These are phyloP conservation scores for Scomber colias DNA, from an alignment of 2,113 vertebrate genomes.

Conservation along the genomic window DNA sequence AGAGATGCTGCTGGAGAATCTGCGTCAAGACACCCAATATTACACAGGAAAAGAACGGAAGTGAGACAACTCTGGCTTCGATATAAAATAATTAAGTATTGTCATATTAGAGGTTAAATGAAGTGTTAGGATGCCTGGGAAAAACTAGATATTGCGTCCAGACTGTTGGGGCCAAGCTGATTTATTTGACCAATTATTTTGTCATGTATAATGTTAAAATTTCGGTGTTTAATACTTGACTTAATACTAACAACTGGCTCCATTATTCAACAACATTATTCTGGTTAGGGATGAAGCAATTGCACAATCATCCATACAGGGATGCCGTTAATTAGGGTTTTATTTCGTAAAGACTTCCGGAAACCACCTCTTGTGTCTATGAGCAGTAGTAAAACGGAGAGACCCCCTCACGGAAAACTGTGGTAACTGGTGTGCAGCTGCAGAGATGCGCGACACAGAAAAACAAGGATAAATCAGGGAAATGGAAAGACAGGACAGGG, in stretches of 20 bases:
- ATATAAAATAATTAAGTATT: slow-evolving; percentile 19
- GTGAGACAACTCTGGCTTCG: not conserved
- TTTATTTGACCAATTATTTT: not conserved
- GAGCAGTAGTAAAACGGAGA: slow-evolving; percentile 57
- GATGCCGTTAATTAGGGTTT: slow-evolving; percentile 1
- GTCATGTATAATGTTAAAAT: not conserved
- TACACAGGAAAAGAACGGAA: slow-evolving; percentile 24
- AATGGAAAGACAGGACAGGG: slow-evolving; percentile 11
- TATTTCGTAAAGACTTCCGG: slow-evolving; percentile 64
- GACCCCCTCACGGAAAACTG: slow-evolving; percentile 65
- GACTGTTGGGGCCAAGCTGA: not conserved
- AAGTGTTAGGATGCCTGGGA: accelerated
- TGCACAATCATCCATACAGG: too few species aligned
- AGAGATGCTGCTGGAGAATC: slow-evolving; percentile 36
- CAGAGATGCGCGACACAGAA: slow-evolving; percentile 78
- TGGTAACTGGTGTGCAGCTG: slow-evolving; percentile 73
- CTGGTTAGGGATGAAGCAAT: not conserved
- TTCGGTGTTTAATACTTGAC: not conserved
- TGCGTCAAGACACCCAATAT: slow-evolving; percentile 21
- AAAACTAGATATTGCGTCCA: not conserved
- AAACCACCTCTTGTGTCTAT: slow-evolving; percentile 9
- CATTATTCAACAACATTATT: not conserved
- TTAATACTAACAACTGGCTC: accelerated
- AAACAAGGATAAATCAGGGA: slow-evolving; percentile 55
- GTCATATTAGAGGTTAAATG: not conserved